Base-by-base conservation (phyloP, 2,113 vertebrate genomes). In the Sylvietta virens region DNA sequence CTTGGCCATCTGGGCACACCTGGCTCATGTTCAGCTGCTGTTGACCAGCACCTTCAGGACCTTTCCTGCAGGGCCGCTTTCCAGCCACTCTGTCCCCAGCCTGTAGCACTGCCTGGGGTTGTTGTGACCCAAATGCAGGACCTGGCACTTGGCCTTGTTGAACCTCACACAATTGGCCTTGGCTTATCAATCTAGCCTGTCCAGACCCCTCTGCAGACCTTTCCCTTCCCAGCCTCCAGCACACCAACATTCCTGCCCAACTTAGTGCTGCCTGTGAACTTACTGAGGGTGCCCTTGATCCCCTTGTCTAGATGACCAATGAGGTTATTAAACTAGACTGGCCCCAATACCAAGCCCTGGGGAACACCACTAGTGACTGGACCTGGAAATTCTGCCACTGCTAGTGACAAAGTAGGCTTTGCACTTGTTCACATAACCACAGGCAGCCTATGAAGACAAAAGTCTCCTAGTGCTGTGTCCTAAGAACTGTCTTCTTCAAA, bases 251-350 rank as follows among this genome's bases (percentile, higher is more conserved):
- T 54, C 26, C 47, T 42, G 18, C 47, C 21, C 47, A 69, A 19
- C 31, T 54, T 5, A 18, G 21, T 69, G n/a, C 5, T 53, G 28
- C 9, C 28, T 51, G 39, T 39, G 40, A 61, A 67, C 20, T 53
- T 30, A 26, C 3, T 30, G 39, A 54, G 10, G 24, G 40, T 69
- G 20, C 26, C 47, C 47, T 47, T 1, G 0, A 47, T 31, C 6
- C 11, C 45, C 54, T 31, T 1, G 1, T 47, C 4, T 21, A 76
- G 39, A 42, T 23, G 24, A 61, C 26, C 1, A 0, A 5, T 31
- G 23, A 54, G 27, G 21, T 48, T 42, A 28, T 37, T 48, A 62
- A 54, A 62, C 31, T 42, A 40, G 15, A 42, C 62, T 48, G 22
- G 26, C 19, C 33, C 35, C 40, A 54, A 4, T 11, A 53, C n/a